Percentiles rank a stretch among this genome's conserved stretches.
Conservation (phyloP, 2,113 vertebrate species). For the Eonycteris spelaea region DNA sequence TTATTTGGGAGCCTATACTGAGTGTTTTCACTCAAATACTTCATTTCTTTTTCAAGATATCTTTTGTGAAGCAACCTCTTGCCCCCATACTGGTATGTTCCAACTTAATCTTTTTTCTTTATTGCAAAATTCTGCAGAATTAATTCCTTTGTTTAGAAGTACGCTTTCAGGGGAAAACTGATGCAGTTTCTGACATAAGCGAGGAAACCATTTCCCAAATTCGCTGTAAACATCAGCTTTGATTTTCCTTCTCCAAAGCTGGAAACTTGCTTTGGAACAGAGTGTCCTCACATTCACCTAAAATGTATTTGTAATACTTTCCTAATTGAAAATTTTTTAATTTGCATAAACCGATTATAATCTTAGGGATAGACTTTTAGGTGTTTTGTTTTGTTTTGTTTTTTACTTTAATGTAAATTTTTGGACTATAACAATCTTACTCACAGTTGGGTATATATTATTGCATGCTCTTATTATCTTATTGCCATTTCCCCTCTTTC, state of each 20-base stretch:
- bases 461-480: background rate
- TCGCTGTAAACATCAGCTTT: background rate
- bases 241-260: background rate
- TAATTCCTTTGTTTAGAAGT: background rate
- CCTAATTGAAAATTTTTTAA: background rate
- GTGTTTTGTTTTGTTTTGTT: background rate
- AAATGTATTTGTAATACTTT: background rate
- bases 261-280: background rate
- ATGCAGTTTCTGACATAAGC: background rate
- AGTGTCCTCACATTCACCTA: background rate
- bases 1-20: conserved; percentile 44
- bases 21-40: conserved; percentile 15
- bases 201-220: background rate
- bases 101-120: background rate
- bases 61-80: conserved; percentile 22
- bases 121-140: background rate
- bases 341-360: background rate
- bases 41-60: background rate
- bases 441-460: background rate
- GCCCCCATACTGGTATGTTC: background rate
- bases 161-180: background rate
- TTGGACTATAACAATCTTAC: background rate
- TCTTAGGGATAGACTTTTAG: background rate
- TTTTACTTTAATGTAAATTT: background rate
- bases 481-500: background rate